These are phyloP conservation scores for Sorex fumeus DNA, from an alignment of 2,113 vertebrate genomes.

Conservation along the genomic window DNA sequence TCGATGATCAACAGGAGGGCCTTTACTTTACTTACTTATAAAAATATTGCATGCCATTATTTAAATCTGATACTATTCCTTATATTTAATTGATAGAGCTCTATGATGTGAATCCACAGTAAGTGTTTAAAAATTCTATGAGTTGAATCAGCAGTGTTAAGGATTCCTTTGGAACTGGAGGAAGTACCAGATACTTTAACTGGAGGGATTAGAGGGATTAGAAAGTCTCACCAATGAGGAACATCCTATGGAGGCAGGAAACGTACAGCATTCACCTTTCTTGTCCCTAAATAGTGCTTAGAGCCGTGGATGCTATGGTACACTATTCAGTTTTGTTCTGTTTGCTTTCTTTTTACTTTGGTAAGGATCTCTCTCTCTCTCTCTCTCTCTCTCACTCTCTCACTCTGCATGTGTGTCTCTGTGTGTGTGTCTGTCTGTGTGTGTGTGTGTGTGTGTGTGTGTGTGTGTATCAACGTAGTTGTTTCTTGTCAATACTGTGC, in stretches of 20 bases:
- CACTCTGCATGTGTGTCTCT: no score
- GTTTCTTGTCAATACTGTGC: not conserved
- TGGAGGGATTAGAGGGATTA: not conserved
- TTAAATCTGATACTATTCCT: conserved; percentile 14
- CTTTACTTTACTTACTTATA: no score
- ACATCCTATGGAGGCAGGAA: not conserved
- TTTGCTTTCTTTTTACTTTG: no score
- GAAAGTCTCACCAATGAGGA: not conserved
- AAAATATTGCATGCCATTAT: conserved; percentile 1
- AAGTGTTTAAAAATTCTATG: not conserved
- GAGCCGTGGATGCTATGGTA: no score
- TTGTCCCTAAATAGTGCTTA: not conserved
- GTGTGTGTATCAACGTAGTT: not conserved
- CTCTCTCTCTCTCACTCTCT: no score
- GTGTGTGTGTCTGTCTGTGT: no score
- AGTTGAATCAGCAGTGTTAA: not conserved
- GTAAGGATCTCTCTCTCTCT: not conserved
- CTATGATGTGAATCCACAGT: not conserved
- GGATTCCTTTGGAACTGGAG: not conserved
- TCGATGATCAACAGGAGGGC: no score
- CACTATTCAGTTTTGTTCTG: not conserved
- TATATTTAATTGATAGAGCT: not conserved
- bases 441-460: not conserved
- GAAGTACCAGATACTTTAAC: not conserved
- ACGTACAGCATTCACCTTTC: not conserved